A percentile compares a stretch with the other conserved stretches of the same genome.
phyloP scores from a whole-genome alignment of 2,113 vertebrate species.

The Dicaeum eximium region DNA sequence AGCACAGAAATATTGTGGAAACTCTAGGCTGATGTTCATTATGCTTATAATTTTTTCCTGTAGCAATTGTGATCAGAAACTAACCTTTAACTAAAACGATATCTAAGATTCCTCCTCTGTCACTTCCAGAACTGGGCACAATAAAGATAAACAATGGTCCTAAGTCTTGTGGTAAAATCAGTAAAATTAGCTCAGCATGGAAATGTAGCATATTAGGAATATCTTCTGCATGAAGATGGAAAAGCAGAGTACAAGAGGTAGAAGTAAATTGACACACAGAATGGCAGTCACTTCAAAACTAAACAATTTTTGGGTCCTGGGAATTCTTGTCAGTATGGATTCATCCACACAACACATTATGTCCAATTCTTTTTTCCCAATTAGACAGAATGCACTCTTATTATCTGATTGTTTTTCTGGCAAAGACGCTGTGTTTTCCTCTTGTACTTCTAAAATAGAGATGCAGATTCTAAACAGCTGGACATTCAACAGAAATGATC shows the following conservation, averaged over 20 bases:
- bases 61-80: neutral
- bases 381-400: neutral
- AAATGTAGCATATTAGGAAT: neutral
- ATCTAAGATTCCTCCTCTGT: neutral
- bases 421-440: constrained; percentile 9
- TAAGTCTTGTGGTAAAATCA: neutral
- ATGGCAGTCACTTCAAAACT: neutral
- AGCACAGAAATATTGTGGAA: neutral
- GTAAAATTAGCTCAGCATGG: neutral
- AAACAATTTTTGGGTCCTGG: neutral
- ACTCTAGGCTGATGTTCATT: neutral
- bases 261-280: neutral
- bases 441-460: neutral
- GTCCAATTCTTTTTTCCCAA: neutral
- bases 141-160: neutral
- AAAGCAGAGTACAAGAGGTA: neutral
- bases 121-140: neutral
- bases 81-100: neutral
- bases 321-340: neutral
- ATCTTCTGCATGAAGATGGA: neutral
- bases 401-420: constrained; percentile 4
- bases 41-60: neutral
- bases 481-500: constrained; percentile 24
- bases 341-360: neutral
- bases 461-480: constrained; percentile 21